These are phyloP conservation scores for Pelusios castaneus DNA, from an alignment of 2,113 vertebrate genomes.

Conservation along the genomic window DNA sequence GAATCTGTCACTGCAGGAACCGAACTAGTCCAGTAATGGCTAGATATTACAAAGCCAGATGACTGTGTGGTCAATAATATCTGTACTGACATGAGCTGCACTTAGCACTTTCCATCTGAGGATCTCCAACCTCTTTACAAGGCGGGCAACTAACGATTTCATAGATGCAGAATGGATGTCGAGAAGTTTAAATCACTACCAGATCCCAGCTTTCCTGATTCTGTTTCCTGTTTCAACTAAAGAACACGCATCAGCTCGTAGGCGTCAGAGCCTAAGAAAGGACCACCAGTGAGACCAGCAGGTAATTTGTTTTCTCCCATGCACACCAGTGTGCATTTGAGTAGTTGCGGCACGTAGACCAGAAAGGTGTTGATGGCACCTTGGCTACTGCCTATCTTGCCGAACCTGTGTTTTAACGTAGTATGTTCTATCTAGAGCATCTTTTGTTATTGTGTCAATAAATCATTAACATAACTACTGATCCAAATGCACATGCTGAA, in stretches of 20 bases:
- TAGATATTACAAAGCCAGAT: background rate
- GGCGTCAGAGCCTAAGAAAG: background rate
- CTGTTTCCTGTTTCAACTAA: background rate
- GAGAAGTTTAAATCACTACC: background rate
- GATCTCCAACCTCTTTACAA: background rate
- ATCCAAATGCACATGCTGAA: background rate
- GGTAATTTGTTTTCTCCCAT: background rate
- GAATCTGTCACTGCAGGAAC: background rate
- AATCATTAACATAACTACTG: background rate
- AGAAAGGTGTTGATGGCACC: background rate
- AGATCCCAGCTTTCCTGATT: background rate
- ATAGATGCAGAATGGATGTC: background rate
- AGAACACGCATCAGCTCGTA: background rate
- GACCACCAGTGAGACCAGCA: background rate
- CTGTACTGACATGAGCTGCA: background rate
- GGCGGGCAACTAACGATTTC: rapidly evolving
- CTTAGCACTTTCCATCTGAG: background rate
- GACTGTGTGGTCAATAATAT: conserved; percentile 11
- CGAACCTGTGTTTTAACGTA: background rate
- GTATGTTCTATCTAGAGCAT: rapidly evolving
- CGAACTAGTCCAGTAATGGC: background rate
- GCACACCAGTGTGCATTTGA: background rate
- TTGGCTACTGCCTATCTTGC: background rate
- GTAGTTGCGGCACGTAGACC: background rate
- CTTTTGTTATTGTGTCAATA: background rate